Evolutionary conservation across 1,140 invertebrate genomes (phyloP).

Genomic region (Drosophila ironensis): DNA sequence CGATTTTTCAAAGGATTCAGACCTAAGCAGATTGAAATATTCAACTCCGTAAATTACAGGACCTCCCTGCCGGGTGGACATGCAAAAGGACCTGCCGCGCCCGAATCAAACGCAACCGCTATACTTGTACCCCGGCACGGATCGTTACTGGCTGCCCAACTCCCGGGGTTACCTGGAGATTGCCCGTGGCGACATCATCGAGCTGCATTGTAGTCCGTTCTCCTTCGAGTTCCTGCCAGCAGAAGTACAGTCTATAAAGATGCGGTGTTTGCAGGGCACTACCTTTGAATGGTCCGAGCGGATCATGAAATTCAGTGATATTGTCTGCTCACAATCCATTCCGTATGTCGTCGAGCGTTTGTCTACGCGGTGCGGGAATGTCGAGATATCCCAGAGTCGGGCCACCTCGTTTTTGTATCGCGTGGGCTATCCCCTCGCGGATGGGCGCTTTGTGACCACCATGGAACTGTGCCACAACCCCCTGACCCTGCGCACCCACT

Average conservation of each 20-base stretch:
- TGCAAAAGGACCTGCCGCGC: conserved; percentile 55
- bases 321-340: conserved; percentile 39
- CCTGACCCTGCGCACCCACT: conserved; percentile 49
- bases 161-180: conserved; percentile 46
- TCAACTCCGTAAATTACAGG: conserved; percentile 18
- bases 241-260: conserved; percentile 15
- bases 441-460: conserved; percentile 58
- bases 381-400: neutral
- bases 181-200: conserved; percentile 50
- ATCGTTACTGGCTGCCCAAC: conserved; percentile 66
- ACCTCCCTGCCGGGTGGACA: conserved; percentile 47
- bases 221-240: conserved; percentile 37
- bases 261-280: conserved; percentile 52
- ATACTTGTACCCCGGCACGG: conserved; percentile 47
- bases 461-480: conserved; percentile 66
- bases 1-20: too few species aligned
- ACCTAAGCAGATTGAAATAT: too few species aligned
- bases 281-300: conserved; percentile 47
- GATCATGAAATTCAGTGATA: conserved; percentile 51
- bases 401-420: conserved; percentile 43
- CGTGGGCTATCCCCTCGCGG: conserved; percentile 58
- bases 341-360: conserved; percentile 48
- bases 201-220: conserved; percentile 52
- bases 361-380: conserved; percentile 29
- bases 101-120: conserved; percentile 54